phyloP scores from a whole-genome alignment of 2,113 vertebrate genomes.

The Orthonyx spaldingii region DNA sequence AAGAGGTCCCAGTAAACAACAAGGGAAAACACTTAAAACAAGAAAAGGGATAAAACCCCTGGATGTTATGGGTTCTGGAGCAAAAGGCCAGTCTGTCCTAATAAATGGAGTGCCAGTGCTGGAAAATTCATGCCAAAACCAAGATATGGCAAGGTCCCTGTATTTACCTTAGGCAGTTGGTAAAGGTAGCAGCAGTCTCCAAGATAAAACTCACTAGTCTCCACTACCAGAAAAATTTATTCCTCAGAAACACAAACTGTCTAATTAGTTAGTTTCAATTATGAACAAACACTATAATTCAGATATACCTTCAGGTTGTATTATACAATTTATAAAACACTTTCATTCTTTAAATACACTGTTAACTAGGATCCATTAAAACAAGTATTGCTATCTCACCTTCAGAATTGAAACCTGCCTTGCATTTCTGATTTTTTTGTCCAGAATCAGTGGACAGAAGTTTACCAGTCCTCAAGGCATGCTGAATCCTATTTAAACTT shows the following conservation, averaged over 20 bases:
- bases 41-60: not conserved
- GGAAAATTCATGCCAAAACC: not conserved
- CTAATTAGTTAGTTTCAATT: not conserved
- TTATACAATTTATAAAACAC: not conserved
- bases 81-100: not conserved
- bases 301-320: not conserved
- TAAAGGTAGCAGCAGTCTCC: not conserved
- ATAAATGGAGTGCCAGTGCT: not conserved
- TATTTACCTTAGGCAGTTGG: not conserved
- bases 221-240: not conserved
- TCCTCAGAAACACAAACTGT: not conserved
- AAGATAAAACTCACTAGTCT: not conserved
- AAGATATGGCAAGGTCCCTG: not conserved
- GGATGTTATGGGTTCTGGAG: not conserved
- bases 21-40: not conserved
- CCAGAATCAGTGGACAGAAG: not conserved
- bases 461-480: not conserved
- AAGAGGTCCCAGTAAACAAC: not conserved
- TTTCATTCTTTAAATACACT: not conserved
- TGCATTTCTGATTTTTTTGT: not conserved
- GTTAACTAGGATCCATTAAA: not conserved
- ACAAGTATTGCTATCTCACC: not conserved
- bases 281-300: not conserved
- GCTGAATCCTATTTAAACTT: not conserved
- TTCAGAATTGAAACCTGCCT: not conserved